Conservation (phyloP, 2,797 vertebrate species). For the Ptychobarbus kaznakovi region DNA sequence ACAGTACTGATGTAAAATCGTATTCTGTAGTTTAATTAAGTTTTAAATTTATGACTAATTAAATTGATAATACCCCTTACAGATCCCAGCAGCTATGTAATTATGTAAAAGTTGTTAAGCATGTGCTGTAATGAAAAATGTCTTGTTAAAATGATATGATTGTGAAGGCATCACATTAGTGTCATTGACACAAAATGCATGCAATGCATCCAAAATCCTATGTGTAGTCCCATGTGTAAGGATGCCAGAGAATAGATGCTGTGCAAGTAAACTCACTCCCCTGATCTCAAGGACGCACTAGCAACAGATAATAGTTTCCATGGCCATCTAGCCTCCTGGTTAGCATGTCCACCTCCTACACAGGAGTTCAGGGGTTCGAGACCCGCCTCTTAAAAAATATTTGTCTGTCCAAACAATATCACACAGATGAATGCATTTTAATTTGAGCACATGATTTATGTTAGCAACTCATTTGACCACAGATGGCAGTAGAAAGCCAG, state of each 20-base stretch:
- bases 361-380: too few relatives aligned
- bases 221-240: background rate
- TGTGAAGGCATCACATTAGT: constrained; percentile 17
- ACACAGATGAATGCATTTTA: background rate
- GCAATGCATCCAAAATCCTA: constrained; percentile 16
- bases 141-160: constrained; percentile 33
- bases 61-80: constrained; percentile 56
- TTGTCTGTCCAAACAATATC: background rate
- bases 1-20: constrained; percentile 42
- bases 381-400: background rate
- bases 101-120: constrained; percentile 57
- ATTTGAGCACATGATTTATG: background rate
- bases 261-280: too few relatives aligned
- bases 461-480: background rate
- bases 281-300: too few relatives aligned
- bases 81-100: constrained; percentile 56
- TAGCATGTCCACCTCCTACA: too few relatives aligned
- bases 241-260: too few relatives aligned
- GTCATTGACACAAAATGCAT: constrained; percentile 14
- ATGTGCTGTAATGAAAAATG: constrained; percentile 51
- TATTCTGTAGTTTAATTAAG: constrained; percentile 55
- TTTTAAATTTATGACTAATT: constrained; percentile 61
- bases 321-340: too few relatives aligned
- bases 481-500: background rate
- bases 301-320: too few relatives aligned